Evolutionary conservation across 2,797 vertebrate genomes (phyloP), one percentile per base, ranked within the genome.

Genomic region (Pseudocheirus occidentalis): DNA sequence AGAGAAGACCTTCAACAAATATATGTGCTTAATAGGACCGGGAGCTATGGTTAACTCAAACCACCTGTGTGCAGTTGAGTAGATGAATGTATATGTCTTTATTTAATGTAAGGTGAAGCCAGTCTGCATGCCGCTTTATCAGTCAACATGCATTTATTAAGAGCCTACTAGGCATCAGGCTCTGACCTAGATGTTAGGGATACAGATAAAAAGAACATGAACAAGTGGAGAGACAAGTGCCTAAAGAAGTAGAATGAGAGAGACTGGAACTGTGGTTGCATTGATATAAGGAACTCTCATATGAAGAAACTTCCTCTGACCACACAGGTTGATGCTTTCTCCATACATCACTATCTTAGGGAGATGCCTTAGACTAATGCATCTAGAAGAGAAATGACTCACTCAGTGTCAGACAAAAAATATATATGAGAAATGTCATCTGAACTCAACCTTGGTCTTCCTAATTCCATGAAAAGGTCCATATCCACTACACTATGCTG

Each of bases 71-170:
- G 11, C n/a, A 29, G 0, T 40, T 93, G 87, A 62, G 59, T 31
- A 93, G 24, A 73, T 46, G 73, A 95, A 92, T 55, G 31, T 10
- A 90, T 95, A 93, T 94, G 94, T 97, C 55, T 94, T 91, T 95
- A 57, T 90, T 92, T 93, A 95, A 66, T 93, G 52, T 91, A 90
- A 91, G 92, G n/a, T 24, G 34, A 55, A 87, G 56, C n/a, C 93
- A 9, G 54, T 81, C 53, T 94, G 90, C 92, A 81, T 93, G 93
- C 92, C 96, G 53, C 18, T 90, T 92, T 57, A 53, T 89, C 16
- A 40, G 4, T 54, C 46, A 53, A 14, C 18, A 14, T 29, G 50
- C 53, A 90, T 90, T 54, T 90, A 73, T 73, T 90, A 53, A 90
- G 89, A 52, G 11, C 89, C 53, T 90, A 53, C 50, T 54, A 54